Conservation (phyloP, 2,113 vertebrate species). For the Austrofundulus limnaeus region DNA sequence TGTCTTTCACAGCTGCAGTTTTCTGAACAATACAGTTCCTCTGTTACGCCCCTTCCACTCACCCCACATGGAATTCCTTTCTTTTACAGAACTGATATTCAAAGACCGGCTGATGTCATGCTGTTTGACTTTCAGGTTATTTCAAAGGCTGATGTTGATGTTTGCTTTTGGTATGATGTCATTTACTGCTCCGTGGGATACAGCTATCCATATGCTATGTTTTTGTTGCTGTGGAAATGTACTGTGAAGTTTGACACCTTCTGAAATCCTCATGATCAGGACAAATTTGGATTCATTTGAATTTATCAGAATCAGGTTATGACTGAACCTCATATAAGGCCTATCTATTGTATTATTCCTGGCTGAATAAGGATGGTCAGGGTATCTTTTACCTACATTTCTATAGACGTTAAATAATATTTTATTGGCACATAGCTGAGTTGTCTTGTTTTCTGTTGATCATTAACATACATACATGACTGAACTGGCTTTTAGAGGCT, state of each 20-base stretch:
- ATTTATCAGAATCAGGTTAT: not conserved
- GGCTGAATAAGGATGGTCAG: not conserved
- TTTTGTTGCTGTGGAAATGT: not conserved
- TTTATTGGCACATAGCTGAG: conserved; percentile 16
- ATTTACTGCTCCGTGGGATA: not conserved
- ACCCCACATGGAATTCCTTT: conserved; percentile 52
- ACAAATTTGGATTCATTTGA: not conserved
- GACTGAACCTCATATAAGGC: not conserved
- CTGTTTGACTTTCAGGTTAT: conserved; percentile 4
- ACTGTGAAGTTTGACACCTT: not conserved
- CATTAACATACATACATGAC: conserved; percentile 1
- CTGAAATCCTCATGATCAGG: not conserved
- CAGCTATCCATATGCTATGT: not conserved
- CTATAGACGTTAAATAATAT: not conserved
- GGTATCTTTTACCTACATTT: too few relatives aligned
- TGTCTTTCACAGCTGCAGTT: conserved; percentile 2
- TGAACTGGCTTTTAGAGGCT: conserved; percentile 3
- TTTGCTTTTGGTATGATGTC: not conserved
- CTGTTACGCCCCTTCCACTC: conserved; percentile 38
- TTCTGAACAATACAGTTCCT: conserved; percentile 43
- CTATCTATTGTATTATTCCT: conserved; percentile 17
- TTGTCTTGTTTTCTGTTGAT: conserved; percentile 26
- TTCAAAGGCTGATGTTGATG: conserved; percentile 8
- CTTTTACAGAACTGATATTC: conserved; percentile 32
- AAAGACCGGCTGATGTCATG: conserved; percentile 28